Evolutionary conservation across 2,113 vertebrate genomes (phyloP).

Genomic region (Ochotona curzoniae): DNA sequence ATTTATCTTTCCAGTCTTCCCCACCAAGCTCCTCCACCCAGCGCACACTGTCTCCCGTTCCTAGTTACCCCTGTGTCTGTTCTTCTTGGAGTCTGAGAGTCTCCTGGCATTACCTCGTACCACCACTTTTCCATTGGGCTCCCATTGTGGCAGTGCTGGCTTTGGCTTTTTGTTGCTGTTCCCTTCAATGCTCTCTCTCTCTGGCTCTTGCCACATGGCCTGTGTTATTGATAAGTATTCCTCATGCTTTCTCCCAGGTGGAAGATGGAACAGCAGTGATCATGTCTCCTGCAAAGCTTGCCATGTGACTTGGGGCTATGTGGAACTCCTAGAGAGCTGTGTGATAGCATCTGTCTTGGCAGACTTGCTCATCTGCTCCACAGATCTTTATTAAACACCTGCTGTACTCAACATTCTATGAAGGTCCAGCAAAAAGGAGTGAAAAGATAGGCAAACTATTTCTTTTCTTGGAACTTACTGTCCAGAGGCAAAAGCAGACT

Average conservation of each 20-base stretch:
- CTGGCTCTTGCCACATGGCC: background rate
- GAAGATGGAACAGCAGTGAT: background rate
- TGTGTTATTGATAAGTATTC: background rate
- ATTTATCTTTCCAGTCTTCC: background rate
- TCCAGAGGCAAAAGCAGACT: background rate
- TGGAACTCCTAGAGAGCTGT: background rate
- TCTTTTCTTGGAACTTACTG: conserved; percentile 6
- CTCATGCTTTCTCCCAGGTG: background rate
- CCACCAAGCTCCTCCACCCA: background rate
- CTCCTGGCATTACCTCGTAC: background rate
- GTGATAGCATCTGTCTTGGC: background rate
- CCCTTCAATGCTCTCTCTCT: background rate
- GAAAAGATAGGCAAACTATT: background rate
- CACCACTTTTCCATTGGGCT: background rate
- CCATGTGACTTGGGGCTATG: background rate
- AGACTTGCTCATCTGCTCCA: background rate
- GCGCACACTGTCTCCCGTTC: background rate
- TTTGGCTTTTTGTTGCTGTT: background rate
- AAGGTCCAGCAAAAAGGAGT: background rate
- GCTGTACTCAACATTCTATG: background rate
- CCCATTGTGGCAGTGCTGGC: background rate
- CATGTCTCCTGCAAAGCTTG: background rate
- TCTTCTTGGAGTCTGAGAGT: too few relatives aligned
- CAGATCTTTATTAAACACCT: background rate
- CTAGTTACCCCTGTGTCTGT: background rate